These are phyloP conservation scores for Tympanuchus pallidicinctus DNA, from an alignment of 2,113 vertebrate genomes.

Conservation along the genomic window DNA sequence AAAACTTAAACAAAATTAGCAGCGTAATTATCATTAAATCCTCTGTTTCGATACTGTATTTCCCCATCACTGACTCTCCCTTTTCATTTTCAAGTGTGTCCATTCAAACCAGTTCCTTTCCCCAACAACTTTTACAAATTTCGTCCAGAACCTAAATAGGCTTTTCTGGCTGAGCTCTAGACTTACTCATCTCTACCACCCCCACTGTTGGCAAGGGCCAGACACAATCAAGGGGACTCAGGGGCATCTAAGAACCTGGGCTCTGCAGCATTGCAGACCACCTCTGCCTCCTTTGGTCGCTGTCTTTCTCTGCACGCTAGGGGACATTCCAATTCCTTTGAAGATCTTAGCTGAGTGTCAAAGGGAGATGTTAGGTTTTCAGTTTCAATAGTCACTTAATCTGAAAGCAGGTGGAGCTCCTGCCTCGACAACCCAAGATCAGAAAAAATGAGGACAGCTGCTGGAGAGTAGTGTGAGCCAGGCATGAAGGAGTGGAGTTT, in stretches of 20 bases:
- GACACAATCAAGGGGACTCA: accelerated
- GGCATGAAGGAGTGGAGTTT: background rate
- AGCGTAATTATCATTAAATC: background rate
- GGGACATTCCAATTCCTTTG: background rate
- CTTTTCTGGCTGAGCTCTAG: accelerated
- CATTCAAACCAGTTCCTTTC: background rate
- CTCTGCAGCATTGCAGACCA: background rate
- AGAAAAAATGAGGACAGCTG: background rate
- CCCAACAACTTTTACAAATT: background rate
- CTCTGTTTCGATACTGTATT: background rate
- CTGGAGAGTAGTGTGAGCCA: background rate
- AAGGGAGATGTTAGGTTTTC: background rate
- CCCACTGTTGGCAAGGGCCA: accelerated
- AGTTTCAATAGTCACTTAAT: background rate
- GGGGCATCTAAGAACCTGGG: accelerated
- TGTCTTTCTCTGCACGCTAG: background rate
- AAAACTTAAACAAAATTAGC: background rate
- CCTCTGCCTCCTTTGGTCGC: background rate
- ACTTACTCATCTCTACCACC: background rate
- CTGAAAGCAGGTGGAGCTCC: background rate
- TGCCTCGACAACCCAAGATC: background rate
- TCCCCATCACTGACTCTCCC: background rate
- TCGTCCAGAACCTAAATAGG: background rate
- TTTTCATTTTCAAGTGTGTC: background rate
- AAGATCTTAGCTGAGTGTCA: background rate